Base-by-base conservation (phyloP, 2,113 vertebrate genomes). In the Pteronura brasiliensis region DNA sequence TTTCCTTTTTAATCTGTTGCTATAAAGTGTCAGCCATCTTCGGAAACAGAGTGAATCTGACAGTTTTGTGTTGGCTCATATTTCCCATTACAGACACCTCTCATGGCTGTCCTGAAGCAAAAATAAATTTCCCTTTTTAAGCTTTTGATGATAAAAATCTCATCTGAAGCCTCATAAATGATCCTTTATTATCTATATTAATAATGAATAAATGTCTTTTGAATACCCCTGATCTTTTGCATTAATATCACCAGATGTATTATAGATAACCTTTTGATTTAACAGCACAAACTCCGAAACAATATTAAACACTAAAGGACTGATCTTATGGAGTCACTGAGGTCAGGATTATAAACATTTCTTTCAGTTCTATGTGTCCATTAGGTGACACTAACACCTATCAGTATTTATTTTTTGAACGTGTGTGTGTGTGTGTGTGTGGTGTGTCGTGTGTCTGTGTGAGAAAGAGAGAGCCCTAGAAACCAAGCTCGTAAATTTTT, bases 121-220 rank as follows among this genome's bases (percentile, higher is more conserved):
- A 99, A 99, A 98, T 99, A 99, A 98, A 98, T 99, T 99, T 99
- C 97, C 98, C 98, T 98, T 99, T 99, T 99, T 98, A 99, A 99
- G 98, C 97, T 99, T 99, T 98, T 98, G 99, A 99, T 99, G 99
- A 99, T 99, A 99, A 99, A 99, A 99, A 99, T 99, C 98, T 99
- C 99, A 99, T 99, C 98, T 99, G 98, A 99, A 98, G 98, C 97
- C 98, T 99, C 98, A 98, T 99, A 99, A 99, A 99, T 99, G 98
- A 98, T 99, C 98, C 98, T 99, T 99, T 99, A 99, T 99, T 99
- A 99, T 99, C 99, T 99, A 98, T 99, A 99, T 99, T 99, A 99
- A 99, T 99, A 99, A 99, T 99, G 98, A 99, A 99, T 99, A 99
- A 99, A 99, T 99, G 99, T 98, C 99, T 99, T 98, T 99, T 98